Base-by-base conservation (phyloP, 2,797 vertebrate genomes). In the Percopsis omiscomaycus region DNA sequence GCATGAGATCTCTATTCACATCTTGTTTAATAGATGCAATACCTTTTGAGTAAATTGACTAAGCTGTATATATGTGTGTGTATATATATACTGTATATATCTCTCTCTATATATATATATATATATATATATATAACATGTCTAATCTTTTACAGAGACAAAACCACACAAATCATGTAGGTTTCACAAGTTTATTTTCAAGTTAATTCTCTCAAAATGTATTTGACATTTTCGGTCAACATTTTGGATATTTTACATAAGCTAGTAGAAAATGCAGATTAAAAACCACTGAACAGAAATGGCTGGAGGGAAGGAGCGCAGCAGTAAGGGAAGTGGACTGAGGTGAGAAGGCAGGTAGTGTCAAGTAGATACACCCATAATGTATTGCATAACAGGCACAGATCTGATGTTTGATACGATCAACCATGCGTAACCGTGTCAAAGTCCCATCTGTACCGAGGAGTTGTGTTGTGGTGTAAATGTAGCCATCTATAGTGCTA, bases 151-250 rank as follows among this genome's bases (percentile, higher is more conserved):
- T 15, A 14, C 49, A 50, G 32, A 42, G 9, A 29, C 14, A n/a
- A 56, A 30, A 13, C n/a, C 6, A 30, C 81, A 73, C 28, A 57
- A 69, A 67, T 30, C 1, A 59, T 4, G 4, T 14, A 47, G 22
- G 47, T 78, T 69, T 82, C 64, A 81, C 61, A 61, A 68, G 66
- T 80, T 85, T 78, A 45, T 71, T 83, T 88, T 75, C 86, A 87
- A 87, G 76, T 87, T 88, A 84, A 86, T 84, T 87, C 72, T 89
- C 75, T 87, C 81, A 89, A 91, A 92, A 89, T 74, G 77, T 82
- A 72, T 71, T 68, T 58, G 66, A 78, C 57, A 66, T 71, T 79
- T 82, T 59, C 67, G 61, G 68, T 81, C 61, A 73, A 83, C 79
- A 83, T 83, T 64, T 59, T 56, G 70, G 60, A 73, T 83, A 84